Evolutionary conservation across 1,140 invertebrate species (phyloP).

Genomic region (Orius laevigatus): DNA sequence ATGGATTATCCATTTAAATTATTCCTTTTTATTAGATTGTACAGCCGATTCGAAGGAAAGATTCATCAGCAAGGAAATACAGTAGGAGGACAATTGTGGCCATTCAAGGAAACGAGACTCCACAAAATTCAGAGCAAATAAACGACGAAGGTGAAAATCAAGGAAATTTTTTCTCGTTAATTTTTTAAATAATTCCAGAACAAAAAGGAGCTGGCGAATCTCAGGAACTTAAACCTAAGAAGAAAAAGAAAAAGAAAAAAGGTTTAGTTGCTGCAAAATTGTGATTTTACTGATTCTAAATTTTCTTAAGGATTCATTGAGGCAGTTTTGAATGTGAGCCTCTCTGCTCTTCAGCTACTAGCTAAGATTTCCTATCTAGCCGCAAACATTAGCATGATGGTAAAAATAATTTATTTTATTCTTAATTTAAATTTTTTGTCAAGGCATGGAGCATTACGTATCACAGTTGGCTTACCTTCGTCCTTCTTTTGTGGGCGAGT

Average conservation of each 20-base stretch:
- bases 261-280: no score
- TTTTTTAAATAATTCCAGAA: no score
- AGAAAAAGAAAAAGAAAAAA: no score
- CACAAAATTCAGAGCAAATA: no score
- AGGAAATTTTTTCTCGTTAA: no score
- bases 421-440: no score
- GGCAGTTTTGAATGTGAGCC: conserved; percentile 38
- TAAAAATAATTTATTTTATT: conserved; percentile 26
- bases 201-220: no score
- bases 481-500: conserved; percentile 82
- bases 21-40: conserved; percentile 19
- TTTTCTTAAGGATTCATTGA: conserved; percentile 18
- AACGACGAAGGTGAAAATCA: conserved; percentile 18
- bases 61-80: conserved; percentile 25
- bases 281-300: no score
- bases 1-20: conserved; percentile 14
- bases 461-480: conserved; percentile 93
- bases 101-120: conserved; percentile 21
- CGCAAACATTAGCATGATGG: conserved; percentile 87
- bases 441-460: conserved; percentile 97
- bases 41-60: conserved; percentile 35
- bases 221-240: no score
- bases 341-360: conserved; percentile 48
- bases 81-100: conserved; percentile 17
- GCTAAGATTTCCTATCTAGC: conserved; percentile 71